Evolutionary conservation across 1,140 invertebrate genomes (phyloP), one percentile per base, ranked within the genome.

Genomic region (Scaptomyza graminum): DNA sequence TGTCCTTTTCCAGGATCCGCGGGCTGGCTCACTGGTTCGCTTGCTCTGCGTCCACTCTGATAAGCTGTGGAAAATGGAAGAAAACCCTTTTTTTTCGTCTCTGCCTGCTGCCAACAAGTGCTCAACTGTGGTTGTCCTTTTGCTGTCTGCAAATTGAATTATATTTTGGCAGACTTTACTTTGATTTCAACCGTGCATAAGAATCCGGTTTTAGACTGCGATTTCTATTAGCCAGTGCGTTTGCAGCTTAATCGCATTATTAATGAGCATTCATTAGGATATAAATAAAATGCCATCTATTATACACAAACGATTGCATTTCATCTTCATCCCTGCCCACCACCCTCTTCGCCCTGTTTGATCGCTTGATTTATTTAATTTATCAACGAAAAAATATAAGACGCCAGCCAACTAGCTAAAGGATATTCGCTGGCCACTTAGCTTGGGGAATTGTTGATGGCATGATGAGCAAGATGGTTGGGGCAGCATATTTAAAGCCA

Each of bases 301-400:
- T 80, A 72, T 80, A 70, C 25, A 80, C 72, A 80, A 76, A 51
- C 78, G 77, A 76, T 80, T 80, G 77, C 77, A 80, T 67, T 80
- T 70, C 25, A 9, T 37, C 3, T 39, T 5, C 0, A 41, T 61
- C 34, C 8, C 12, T 8, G n/a, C 43, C 11, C 13, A 5, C 39
- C 5, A 0, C 12, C 37, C 11, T 4, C 37, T 5, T n/a, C 1
- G 34, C 1, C 16, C 13, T 13, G 15, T 16, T 64, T 68, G 76
- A 80, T 80, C 77, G 59, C 52, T 65, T 80, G 78, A 80, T 81
- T 81, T 81, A 81, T 81, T 81, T 81, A 81, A 81, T 81, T 81
- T 81, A 81, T 81, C 73, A 80, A 56, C 22, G 61, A 31, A 18
- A 49, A 41, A 61, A 43, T 46, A 73, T 47, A 51, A 41, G 39